A percentile compares a stretch with the other conserved stretches of the same genome.
Conservation (phyloP, 2,888 invertebrate species). For the Frankliniella intonsa region DNA sequence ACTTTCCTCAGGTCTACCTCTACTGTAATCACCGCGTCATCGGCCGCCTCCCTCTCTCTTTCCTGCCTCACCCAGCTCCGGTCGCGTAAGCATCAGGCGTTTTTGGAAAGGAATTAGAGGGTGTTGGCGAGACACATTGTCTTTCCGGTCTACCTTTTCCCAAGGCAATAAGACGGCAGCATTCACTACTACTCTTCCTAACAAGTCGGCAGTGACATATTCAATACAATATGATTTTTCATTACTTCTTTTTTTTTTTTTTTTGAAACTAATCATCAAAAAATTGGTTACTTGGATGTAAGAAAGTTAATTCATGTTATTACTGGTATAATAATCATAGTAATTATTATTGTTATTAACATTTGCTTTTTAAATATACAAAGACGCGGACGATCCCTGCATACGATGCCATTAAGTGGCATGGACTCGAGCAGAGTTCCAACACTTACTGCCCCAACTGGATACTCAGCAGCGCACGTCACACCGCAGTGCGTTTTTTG, state of each 20-base stretch:
- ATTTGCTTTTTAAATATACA: neutral
- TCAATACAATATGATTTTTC: neutral
- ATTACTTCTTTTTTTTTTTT: neutral
- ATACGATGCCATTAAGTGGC: too few species aligned
- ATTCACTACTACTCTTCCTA: neutral
- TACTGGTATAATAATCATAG: neutral
- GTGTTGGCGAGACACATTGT: too few species aligned
- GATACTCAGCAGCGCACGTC: too few species aligned
- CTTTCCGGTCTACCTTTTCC: too few species aligned
- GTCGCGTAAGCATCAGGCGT: too few species aligned
- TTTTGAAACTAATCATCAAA: neutral
- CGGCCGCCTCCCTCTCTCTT: neutral
- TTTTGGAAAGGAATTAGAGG: too few species aligned
- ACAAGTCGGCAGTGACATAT: neutral
- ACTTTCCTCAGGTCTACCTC: constrained; percentile 6
- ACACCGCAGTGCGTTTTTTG: too few species aligned
- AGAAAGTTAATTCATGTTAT: constrained; percentile 23
- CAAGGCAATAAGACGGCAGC: neutral
- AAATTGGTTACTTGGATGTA: constrained; percentile 13
- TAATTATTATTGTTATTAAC: constrained; percentile 1
- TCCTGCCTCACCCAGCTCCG: too few species aligned
- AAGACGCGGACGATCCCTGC: neutral
- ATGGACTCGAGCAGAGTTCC: too few species aligned
- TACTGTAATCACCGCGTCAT: neutral
- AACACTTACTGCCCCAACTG: too few species aligned